These are phyloP conservation scores for Hippotragus niger DNA, from an alignment of 2,113 vertebrate species.

Conservation along the genomic window DNA sequence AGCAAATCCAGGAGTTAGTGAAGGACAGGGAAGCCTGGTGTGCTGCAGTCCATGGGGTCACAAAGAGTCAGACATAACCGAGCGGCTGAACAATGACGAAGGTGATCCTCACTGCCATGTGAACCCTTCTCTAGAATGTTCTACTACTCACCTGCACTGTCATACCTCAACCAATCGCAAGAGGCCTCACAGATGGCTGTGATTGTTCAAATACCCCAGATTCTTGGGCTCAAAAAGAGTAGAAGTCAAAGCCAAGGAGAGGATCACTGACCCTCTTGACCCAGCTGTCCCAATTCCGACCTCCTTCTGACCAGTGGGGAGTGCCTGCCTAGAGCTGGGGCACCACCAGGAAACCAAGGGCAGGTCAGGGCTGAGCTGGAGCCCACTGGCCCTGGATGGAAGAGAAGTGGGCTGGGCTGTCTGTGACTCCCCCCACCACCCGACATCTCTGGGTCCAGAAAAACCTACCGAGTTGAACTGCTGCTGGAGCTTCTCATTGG, in stretches of 20 bases:
- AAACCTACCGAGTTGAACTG: slow-evolving; percentile 94
- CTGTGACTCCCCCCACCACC: fast-evolving
- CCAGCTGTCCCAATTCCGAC: not conserved
- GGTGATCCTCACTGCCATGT: not conserved
- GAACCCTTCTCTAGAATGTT: not conserved
- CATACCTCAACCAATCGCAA: not conserved
- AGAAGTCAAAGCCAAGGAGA: not conserved
- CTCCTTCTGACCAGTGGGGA: not conserved
- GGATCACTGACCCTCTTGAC: not conserved
- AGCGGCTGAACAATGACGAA: not conserved
- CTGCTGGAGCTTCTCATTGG: slow-evolving; percentile 98
- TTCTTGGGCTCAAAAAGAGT: not conserved
- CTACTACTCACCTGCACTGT: not conserved
- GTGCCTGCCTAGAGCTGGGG: not conserved
- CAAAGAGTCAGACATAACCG: not conserved
- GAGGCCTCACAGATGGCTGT: not conserved
- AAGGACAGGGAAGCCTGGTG: not conserved
- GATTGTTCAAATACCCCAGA: not conserved
- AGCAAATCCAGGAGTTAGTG: not conserved
- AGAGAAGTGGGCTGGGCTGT: not conserved
- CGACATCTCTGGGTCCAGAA: fast-evolving
- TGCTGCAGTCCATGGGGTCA: not conserved
- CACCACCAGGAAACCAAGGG: not conserved
- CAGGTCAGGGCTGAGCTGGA: not conserved
- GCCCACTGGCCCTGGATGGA: too few relatives aligned